These are phyloP conservation scores for Choloepus didactylus DNA, from an alignment of 2,797 vertebrate genomes.

Conservation along the genomic window DNA sequence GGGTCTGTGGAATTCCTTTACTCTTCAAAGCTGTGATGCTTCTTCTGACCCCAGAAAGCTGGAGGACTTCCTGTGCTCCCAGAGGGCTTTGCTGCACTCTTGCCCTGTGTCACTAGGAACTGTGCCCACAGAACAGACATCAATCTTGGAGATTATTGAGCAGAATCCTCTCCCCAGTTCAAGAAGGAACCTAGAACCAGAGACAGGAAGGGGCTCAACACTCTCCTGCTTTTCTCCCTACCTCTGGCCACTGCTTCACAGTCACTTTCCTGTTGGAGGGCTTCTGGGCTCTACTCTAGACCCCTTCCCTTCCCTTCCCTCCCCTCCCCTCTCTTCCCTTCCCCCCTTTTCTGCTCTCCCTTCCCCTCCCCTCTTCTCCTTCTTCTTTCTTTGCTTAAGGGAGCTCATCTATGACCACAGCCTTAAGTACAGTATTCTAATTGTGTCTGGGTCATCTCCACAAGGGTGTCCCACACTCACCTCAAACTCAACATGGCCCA, in stretches of 20 bases:
- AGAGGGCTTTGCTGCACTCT: constrained; percentile 20
- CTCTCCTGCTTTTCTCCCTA: not conserved
- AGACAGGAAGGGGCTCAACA: not conserved
- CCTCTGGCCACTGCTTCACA: not conserved
- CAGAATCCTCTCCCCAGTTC: not conserved
- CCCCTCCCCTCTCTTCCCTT: not conserved
- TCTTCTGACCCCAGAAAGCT: constrained; percentile 20
- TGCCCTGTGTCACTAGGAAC: not conserved
- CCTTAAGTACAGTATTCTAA: constrained; percentile 35
- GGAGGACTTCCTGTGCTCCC: constrained; percentile 1
- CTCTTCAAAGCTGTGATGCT: not conserved
- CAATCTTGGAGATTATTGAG: not conserved
- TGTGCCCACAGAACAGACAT: not conserved
- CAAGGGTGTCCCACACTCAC: not conserved
- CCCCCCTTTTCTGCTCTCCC: too few species aligned
- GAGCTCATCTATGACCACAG: not conserved
- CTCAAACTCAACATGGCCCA: constrained; percentile 5
- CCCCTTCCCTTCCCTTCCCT: too few species aligned
- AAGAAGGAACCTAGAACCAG: not conserved
- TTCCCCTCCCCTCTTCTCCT: not conserved
- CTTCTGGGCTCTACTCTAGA: not conserved
- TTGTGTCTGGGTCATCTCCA: not conserved
- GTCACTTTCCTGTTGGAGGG: constrained; percentile 7
- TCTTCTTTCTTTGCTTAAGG: not conserved
- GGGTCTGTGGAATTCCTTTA: constrained; percentile 30